Evolutionary conservation across 1,140 invertebrate species (phyloP).

Genomic region (Trachymyrmex septentrionalis): DNA sequence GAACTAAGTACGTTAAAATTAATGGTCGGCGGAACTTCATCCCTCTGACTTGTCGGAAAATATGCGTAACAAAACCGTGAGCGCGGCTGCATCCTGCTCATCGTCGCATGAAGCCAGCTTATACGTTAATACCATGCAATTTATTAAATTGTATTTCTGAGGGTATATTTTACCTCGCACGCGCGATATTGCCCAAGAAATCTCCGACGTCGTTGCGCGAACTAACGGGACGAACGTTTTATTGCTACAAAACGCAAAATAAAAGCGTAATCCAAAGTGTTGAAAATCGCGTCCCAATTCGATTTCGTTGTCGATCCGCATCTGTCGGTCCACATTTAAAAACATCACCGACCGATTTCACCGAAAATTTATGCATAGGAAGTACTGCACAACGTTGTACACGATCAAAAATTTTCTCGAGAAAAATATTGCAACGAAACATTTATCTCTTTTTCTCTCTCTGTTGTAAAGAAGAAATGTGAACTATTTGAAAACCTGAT

Average conservation of each 20-base stretch:
- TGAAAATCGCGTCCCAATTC: constrained; percentile 27
- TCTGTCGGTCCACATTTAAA: constrained; percentile 26
- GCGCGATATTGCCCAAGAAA: constrained; percentile 26
- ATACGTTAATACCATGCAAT: constrained; percentile 51
- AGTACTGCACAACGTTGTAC: background rate
- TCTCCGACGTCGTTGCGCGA: background rate
- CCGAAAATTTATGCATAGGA: constrained; percentile 15
- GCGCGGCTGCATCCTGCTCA: constrained; percentile 42
- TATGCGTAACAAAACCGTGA: constrained; percentile 63
- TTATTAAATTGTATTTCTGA: constrained; percentile 57
- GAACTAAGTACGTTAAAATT: constrained; percentile 71
- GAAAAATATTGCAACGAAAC: constrained; percentile 12
- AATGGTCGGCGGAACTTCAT: constrained; percentile 72
- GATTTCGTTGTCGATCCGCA: constrained; percentile 19
- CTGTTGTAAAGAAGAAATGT: background rate
- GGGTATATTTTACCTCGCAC: constrained; percentile 21
- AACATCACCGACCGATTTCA: background rate
- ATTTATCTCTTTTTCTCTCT: background rate
- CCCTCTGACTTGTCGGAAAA: constrained; percentile 53
- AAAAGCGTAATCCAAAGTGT: background rate
- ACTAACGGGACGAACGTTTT: background rate
- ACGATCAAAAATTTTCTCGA: constrained; percentile 14
- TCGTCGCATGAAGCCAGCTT: constrained; percentile 9
- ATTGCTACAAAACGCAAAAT: background rate
- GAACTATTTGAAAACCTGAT: background rate